Conservation (phyloP, 2,888 invertebrate genomes). For the Acleris sparsana region DNA sequence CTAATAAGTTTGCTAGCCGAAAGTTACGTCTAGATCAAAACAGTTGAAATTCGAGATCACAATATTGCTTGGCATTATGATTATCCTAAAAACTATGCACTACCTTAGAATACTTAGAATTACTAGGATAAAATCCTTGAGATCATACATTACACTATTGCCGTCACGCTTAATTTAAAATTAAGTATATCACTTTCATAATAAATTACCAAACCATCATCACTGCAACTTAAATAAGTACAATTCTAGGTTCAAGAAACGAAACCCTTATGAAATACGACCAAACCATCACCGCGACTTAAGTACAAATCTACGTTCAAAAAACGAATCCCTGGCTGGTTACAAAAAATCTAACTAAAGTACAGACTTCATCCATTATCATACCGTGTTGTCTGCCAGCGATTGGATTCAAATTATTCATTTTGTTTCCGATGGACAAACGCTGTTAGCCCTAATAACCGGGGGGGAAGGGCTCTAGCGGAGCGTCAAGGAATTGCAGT, state of each 20-base stretch:
- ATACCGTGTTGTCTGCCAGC: constrained; percentile 31
- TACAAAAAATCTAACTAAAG: constrained; percentile 23
- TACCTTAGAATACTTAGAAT: constrained; percentile 42
- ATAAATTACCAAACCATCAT: constrained; percentile 17
- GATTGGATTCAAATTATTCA: constrained; percentile 35
- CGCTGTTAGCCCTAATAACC: constrained; percentile 36
- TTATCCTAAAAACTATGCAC: constrained; percentile 47
- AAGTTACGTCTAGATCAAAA: constrained; percentile 28
- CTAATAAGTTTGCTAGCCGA: constrained; percentile 34
- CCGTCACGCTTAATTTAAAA: constrained; percentile 10
- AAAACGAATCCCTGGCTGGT: constrained; percentile 14
- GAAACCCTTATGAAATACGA: constrained; percentile 13
- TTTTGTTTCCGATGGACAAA: constrained; percentile 37
- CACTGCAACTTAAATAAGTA: neutral
- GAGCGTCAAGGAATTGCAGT: constrained; percentile 21
- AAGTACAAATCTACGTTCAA: neutral
- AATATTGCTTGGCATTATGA: constrained; percentile 80
- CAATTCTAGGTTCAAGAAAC: neutral
- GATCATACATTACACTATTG: constrained; percentile 45
- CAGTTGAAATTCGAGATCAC: constrained; percentile 63
- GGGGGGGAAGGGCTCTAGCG: constrained; percentile 8
- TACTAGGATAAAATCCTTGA: constrained; percentile 42
- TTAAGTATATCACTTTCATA: constrained; percentile 14
- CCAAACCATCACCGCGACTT: constrained; percentile 3
- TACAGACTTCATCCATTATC: constrained; percentile 34